phyloP scores from a whole-genome alignment of 2,797 vertebrate species.

The Eurystomus glaucurus region DNA sequence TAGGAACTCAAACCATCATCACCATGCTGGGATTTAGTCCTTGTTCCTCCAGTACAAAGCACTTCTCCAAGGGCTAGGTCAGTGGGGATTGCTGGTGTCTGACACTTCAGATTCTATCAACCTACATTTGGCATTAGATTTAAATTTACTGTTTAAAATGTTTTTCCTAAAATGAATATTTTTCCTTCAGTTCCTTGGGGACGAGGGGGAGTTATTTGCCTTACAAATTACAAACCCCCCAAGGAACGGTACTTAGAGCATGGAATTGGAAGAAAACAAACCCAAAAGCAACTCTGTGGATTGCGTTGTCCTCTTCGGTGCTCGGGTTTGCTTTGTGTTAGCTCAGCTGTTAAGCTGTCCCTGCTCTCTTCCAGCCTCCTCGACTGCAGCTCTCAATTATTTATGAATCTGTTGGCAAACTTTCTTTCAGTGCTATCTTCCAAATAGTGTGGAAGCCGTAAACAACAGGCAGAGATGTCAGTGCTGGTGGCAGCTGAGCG shows the following conservation, averaged over 20 bases:
- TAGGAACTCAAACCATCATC: not conserved
- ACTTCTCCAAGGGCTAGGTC: not conserved
- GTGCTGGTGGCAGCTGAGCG: not conserved
- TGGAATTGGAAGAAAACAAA: not conserved
- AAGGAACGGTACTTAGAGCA: not conserved
- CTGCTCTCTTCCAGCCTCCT: not conserved
- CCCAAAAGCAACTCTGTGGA: not conserved
- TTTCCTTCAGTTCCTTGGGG: not conserved
- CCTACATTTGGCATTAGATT: not conserved
- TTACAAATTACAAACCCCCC: not conserved
- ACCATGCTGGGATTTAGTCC: not conserved
- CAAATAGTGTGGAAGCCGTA: not conserved
- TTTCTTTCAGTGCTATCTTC: constrained; percentile 1
- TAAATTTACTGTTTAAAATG: constrained; percentile 10
- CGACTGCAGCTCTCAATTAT: constrained; percentile 25
- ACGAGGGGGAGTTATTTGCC: not conserved
- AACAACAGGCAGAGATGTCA: not conserved
- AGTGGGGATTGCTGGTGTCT: not conserved
- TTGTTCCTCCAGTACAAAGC: not conserved
- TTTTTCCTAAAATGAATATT: not conserved
- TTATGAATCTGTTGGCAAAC: constrained; percentile 50
- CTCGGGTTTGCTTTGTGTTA: constrained; percentile 1
- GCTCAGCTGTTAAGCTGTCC: constrained; percentile 9
- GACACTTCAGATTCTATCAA: not conserved
- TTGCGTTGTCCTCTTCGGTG: fast-evolving